Evolutionary conservation across 64 coral and sea anemone genomes (phyloP).

Genomic region (Pachyseris speciosa): DNA sequence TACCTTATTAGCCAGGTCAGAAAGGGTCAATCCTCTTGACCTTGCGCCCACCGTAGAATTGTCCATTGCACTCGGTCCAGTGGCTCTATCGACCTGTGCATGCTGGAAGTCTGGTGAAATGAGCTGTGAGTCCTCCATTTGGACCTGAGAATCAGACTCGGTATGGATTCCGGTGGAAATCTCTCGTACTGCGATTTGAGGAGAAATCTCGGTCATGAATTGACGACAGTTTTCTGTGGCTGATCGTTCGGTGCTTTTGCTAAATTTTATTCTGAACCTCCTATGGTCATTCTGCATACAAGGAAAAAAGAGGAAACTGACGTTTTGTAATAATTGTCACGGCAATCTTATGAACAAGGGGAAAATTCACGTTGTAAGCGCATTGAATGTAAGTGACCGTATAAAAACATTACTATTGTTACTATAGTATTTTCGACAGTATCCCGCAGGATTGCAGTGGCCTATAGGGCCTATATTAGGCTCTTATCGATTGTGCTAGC

Average conservation of each 20-base stretch:
- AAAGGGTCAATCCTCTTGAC: background rate
- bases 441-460: no score
- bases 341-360: no score
- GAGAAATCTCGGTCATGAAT: slow-evolving; percentile 64
- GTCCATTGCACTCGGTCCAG: background rate
- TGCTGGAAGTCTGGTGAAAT: slow-evolving; percentile 65
- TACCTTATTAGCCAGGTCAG: slow-evolving; percentile 51
- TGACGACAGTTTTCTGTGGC: slow-evolving; percentile 70
- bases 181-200: slow-evolving; percentile 60
- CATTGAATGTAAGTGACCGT: no score
- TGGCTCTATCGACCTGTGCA: background rate
- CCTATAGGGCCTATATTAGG: no score
- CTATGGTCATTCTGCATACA: slow-evolving; percentile 54
- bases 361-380: no score
- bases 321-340: no score
- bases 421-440: no score
- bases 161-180: slow-evolving; percentile 4
- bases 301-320: background rate
- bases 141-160: slow-evolving; percentile 66
- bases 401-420: no score
- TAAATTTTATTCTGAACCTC: slow-evolving; percentile 90
- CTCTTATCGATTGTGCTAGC: no score
- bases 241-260: slow-evolving; percentile 40
- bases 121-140: slow-evolving; percentile 73
- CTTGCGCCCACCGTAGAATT: background rate